Evolutionary conservation across 2,888 invertebrate genomes (phyloP).

Genomic region (Andrena hattorfiana): DNA sequence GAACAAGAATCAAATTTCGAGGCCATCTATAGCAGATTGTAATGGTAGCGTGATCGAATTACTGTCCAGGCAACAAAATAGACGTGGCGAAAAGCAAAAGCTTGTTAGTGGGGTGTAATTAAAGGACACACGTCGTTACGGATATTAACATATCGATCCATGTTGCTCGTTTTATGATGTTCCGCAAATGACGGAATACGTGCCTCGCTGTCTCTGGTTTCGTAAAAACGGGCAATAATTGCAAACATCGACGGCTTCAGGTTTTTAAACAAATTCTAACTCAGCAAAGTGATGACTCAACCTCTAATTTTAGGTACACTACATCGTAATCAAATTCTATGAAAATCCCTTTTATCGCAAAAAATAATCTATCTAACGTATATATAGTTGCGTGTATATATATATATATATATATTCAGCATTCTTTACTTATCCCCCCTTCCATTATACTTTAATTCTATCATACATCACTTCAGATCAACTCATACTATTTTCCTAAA

Average conservation of each 20-base stretch:
- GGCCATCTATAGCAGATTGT: conserved; percentile 34
- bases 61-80: conserved; percentile 38
- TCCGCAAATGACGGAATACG: background rate
- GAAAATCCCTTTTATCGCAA: too few relatives aligned
- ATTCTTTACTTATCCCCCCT: too few relatives aligned
- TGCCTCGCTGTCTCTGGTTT: background rate
- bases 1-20: conserved; percentile 36
- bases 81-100: conserved; percentile 28
- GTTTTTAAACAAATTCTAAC: background rate
- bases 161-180: conserved; percentile 9
- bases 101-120: conserved; percentile 33
- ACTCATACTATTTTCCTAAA: too few relatives aligned
- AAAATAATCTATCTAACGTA: too few relatives aligned
- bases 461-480: too few relatives aligned
- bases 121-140: conserved; percentile 46
- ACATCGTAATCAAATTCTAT: too few relatives aligned
- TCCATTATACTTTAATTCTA: too few relatives aligned
- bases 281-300: background rate
- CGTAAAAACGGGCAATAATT: too few relatives aligned
- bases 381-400: too few relatives aligned
- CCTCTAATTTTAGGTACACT: too few relatives aligned
- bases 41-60: conserved; percentile 34
- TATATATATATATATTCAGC: too few relatives aligned
- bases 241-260: too few relatives aligned
- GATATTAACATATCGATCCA: conserved; percentile 53